A percentile compares a stretch with the other conserved stretches of the same genome.
phyloP scores from a whole-genome alignment of 2,113 vertebrate genomes.

The Stigmatopora argus region DNA sequence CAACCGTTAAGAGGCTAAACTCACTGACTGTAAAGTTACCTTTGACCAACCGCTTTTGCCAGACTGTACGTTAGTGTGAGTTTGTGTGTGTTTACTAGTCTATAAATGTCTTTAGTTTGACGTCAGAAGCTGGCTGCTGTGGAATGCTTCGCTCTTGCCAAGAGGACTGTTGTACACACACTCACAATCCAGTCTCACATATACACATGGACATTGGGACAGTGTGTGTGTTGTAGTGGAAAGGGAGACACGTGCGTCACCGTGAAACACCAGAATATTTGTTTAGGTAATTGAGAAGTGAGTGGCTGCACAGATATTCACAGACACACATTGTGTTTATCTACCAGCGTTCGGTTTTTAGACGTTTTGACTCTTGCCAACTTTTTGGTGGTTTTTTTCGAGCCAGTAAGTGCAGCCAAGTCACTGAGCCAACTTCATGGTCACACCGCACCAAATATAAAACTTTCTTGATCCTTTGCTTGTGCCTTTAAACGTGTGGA shows the following conservation, averaged over 20 bases:
- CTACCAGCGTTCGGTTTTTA: constrained; percentile 3
- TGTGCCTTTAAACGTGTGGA: neutral
- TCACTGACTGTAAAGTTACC: constrained; percentile 28
- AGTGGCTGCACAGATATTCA: constrained; percentile 32
- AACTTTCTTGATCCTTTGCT: neutral
- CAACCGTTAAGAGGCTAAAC: constrained; percentile 13
- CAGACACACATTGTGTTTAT: constrained; percentile 31
- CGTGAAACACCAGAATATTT: constrained; percentile 60
- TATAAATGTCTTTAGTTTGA: constrained; percentile 67
- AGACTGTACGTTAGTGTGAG: constrained; percentile 36
- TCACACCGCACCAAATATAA: constrained; percentile 16
- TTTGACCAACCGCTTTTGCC: constrained; percentile 30
- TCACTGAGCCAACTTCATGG: neutral
- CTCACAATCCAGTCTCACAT: constrained; percentile 23
- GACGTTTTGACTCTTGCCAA: constrained; percentile 17
- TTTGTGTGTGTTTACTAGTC: constrained; percentile 59
- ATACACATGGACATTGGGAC: constrained; percentile 29
- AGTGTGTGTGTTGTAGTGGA: constrained; percentile 52
- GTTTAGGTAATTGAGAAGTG: constrained; percentile 58
- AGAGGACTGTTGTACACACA: constrained; percentile 45
- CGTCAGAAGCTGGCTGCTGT: constrained; percentile 66
- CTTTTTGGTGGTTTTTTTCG: constrained; percentile 8
- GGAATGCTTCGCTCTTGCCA: constrained; percentile 61
- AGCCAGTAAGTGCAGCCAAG: neutral
- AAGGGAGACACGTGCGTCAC: constrained; percentile 63